Percentiles rank a stretch among this genome's conserved stretches.
Evolutionary conservation across 2,888 invertebrate species (phyloP).

Genomic region (Himalopsyche tibetana): DNA sequence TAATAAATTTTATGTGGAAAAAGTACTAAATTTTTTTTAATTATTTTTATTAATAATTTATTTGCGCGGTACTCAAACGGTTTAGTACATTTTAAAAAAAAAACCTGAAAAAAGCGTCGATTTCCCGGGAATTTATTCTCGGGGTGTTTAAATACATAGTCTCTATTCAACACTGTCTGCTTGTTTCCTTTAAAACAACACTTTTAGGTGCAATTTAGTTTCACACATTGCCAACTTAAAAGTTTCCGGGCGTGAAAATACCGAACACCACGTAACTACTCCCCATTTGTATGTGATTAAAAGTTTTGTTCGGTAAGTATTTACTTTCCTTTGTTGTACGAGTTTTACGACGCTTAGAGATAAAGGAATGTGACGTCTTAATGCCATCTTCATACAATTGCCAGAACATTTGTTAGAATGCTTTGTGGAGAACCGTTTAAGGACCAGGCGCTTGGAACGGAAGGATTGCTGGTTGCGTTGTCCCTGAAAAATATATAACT

Average conservation of each 20-base stretch:
- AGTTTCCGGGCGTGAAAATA: background rate
- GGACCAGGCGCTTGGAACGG: background rate
- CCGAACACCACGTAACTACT: background rate
- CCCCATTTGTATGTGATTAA: background rate
- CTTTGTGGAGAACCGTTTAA: background rate
- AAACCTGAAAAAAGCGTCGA: no score
- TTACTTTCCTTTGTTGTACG: background rate
- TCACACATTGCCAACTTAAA: conserved; percentile 12
- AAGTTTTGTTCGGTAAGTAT: conserved; percentile 3
- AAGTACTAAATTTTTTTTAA: no score
- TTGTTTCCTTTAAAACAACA: no score
- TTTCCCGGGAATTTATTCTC: no score
- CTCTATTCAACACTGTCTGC: no score
- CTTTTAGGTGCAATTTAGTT: background rate
- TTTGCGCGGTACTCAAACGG: no score
- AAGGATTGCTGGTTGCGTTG: no score
- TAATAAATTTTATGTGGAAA: no score
- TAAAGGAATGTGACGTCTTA: background rate
- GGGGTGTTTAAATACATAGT: no score
- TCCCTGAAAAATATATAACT: no score
- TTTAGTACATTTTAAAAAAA: no score
- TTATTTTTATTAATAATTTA: no score
- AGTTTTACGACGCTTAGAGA: conserved; percentile 13
- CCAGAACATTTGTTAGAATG: background rate
- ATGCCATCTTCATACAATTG: background rate